These are phyloP conservation scores for Zaprionus davidi DNA, from an alignment of 1,140 invertebrate species.

Conservation along the genomic window DNA sequence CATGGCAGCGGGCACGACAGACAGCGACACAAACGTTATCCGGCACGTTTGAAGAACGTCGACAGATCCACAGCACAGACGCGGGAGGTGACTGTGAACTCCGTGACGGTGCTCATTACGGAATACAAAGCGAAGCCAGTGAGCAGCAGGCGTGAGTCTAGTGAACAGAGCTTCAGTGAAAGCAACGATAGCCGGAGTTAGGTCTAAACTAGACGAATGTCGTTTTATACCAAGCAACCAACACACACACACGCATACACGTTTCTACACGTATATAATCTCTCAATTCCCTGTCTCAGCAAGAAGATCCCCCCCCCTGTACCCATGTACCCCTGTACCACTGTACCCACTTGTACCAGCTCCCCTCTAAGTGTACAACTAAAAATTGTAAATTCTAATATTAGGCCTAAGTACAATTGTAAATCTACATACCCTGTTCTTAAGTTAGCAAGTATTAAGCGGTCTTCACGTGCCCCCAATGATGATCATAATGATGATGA, in stretches of 20 bases:
- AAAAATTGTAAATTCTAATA: conserved; percentile 77
- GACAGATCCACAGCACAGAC: conserved; percentile 89
- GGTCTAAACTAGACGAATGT: conserved; percentile 29
- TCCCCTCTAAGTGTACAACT: conserved; percentile 43
- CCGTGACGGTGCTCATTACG: conserved; percentile 97
- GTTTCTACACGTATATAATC: conserved; percentile 10
- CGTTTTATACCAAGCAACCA: background rate
- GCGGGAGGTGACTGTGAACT: conserved; percentile 97
- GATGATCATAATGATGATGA: background rate
- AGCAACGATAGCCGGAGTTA: conserved; percentile 84
- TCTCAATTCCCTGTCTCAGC: conserved; percentile 8
- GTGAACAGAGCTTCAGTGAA: conserved; percentile 84
- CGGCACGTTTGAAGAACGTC: conserved; percentile 93
- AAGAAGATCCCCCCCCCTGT: background rate
- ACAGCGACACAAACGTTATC: conserved; percentile 87
- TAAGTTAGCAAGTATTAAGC: conserved; percentile 78
- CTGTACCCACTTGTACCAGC: background rate
- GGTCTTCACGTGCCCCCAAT: conserved; percentile 53
- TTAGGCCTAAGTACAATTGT: conserved; percentile 73
- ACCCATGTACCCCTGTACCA: too few relatives aligned
- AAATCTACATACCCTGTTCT: conserved; percentile 62
- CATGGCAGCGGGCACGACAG: conserved; percentile 86
- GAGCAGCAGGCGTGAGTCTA: conserved; percentile 81
- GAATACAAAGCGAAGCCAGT: conserved; percentile 95
- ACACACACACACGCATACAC: background rate